Conservation (phyloP, 2,888 invertebrate genomes). For the Andrena marginata region DNA sequence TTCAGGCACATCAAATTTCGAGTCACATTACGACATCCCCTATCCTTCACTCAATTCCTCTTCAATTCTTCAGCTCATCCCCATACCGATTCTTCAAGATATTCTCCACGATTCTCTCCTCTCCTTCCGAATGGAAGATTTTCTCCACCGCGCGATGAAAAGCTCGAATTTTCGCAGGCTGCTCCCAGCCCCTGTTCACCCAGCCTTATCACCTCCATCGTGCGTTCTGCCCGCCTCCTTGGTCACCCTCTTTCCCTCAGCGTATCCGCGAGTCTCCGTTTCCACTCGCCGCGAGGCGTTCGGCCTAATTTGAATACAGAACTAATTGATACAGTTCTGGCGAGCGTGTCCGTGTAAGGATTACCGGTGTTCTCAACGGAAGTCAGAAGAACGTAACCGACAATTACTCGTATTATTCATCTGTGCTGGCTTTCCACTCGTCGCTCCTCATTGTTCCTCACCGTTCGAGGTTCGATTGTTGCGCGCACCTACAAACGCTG, state of each 20-base stretch:
- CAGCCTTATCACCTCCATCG: conserved; percentile 47
- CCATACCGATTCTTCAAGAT: conserved; percentile 2
- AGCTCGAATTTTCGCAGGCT: conserved; percentile 56
- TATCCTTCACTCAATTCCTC: neutral
- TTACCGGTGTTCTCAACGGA: conserved; percentile 10
- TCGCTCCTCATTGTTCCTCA: conserved; percentile 13
- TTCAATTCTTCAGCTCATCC: neutral
- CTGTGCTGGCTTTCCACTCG: conserved; percentile 14
- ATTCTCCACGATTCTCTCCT: neutral
- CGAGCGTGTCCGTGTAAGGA: conserved; percentile 13
- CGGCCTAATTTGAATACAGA: conserved; percentile 70
- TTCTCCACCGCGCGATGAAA: conserved; percentile 47
- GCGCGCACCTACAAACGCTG: conserved; percentile 29
- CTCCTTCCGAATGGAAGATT: conserved; percentile 52
- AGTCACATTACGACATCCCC: too few species aligned
- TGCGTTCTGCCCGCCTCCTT: conserved; percentile 16
- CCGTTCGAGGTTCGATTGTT: conserved; percentile 11
- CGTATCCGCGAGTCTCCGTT: conserved; percentile 11
- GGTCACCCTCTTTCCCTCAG: neutral
- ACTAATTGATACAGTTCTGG: conserved; percentile 66
- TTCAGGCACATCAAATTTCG: too few species aligned
- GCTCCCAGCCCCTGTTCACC: conserved; percentile 22
- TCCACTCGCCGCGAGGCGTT: conserved; percentile 23
- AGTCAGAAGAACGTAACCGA: conserved; percentile 2
- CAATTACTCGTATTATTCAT: conserved; percentile 31